These are phyloP conservation scores for Sphaerophoria rueppellii DNA, from an alignment of 2,888 invertebrate species.

Conservation along the genomic window DNA sequence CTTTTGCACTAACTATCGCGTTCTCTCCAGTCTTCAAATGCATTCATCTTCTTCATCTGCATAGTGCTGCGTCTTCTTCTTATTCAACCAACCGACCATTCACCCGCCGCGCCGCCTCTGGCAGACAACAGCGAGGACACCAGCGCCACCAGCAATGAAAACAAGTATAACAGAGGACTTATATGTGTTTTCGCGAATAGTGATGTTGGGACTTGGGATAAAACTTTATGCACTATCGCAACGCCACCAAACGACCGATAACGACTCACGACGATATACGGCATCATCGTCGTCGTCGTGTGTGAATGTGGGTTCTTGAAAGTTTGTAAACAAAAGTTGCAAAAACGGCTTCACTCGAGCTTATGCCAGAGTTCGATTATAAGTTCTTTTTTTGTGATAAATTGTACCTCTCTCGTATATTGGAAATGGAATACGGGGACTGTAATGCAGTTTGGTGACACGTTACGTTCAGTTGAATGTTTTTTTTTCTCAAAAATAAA, in stretches of 20 bases:
- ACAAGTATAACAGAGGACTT: slow-evolving; percentile 30
- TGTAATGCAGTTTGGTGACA: slow-evolving; percentile 34
- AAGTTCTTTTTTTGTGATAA: slow-evolving; percentile 41
- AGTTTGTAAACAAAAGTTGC: slow-evolving; percentile 46
- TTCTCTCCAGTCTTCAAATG: not conserved
- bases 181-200: slow-evolving; percentile 40
- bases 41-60: not conserved
- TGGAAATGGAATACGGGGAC: slow-evolving; percentile 1
- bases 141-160: not conserved
- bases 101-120: no score
- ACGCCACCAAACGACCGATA: slow-evolving; percentile 28
- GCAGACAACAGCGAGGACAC: no score
- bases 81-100: not conserved
- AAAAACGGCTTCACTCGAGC: slow-evolving; percentile 36
- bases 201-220: slow-evolving; percentile 35
- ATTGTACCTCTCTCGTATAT: not conserved
- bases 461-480: slow-evolving; percentile 30
- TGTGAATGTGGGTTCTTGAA: slow-evolving; percentile 3
- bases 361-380: slow-evolving; percentile 33
- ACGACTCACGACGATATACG: not conserved
- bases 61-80: no score
- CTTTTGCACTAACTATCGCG: not conserved
- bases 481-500: slow-evolving; percentile 25
- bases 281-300: not conserved
- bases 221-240: slow-evolving; percentile 47